Evolutionary conservation across 2,113 vertebrate species (phyloP).

Genomic region (Daphoenositta chrysoptera): DNA sequence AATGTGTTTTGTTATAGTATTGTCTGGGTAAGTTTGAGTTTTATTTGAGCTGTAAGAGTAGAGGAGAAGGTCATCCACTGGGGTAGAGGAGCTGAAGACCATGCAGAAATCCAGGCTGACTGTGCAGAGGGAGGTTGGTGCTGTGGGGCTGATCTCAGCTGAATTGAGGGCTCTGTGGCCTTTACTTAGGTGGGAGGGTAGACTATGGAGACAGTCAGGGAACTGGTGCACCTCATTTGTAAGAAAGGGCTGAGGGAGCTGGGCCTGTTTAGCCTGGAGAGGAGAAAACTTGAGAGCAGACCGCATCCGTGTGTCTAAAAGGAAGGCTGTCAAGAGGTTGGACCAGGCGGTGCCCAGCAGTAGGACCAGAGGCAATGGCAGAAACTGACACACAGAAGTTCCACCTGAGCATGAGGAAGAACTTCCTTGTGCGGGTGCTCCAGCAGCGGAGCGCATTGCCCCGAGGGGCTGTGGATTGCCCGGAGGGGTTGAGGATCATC

Average conservation of each 20-base stretch:
- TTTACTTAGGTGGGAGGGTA: background rate
- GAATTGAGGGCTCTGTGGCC: background rate
- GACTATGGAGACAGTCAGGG: fast-evolving
- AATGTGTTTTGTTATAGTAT: background rate
- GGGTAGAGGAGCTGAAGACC: background rate
- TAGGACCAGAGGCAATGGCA: background rate
- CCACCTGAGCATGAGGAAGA: no score
- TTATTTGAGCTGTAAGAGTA: background rate
- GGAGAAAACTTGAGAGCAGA: background rate
- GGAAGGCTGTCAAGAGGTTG: background rate
- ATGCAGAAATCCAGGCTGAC: background rate
- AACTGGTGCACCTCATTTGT: background rate
- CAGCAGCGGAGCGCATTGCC: background rate
- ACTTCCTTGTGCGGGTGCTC: background rate
- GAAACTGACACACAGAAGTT: background rate
- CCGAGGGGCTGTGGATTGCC: background rate
- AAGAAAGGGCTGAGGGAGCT: background rate
- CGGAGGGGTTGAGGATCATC: no score
- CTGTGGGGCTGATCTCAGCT: background rate
- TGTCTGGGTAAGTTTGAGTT: background rate
- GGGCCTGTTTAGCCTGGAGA: background rate
- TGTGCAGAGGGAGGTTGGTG: background rate
- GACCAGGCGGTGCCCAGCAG: background rate
- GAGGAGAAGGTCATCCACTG: background rate
- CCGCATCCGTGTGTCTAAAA: background rate